phyloP scores from a whole-genome alignment of 2,888 invertebrate species.

The Amblyjoppa fuscipennis region DNA sequence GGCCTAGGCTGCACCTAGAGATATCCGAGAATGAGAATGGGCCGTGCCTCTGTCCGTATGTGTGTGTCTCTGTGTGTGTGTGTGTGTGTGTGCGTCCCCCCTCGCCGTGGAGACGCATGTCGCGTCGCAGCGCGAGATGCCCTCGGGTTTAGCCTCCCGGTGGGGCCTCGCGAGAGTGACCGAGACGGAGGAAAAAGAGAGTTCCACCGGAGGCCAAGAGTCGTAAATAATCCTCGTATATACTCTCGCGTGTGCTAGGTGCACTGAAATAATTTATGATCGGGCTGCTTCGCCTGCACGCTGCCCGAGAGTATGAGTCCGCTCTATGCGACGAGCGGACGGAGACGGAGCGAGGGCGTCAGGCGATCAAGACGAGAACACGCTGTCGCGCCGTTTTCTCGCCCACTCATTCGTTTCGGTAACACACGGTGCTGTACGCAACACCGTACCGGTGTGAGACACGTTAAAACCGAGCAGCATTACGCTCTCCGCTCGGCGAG shows the following conservation, averaged over 20 bases:
- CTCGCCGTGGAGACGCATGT: background rate
- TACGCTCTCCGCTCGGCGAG: background rate
- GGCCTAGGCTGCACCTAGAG: constrained; percentile 54
- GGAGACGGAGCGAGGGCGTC: background rate
- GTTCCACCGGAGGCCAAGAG: constrained; percentile 61
- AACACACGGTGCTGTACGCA: constrained; percentile 1
- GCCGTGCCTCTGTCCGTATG: background rate
- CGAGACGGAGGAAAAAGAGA: constrained; percentile 50
- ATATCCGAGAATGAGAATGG: constrained; percentile 21
- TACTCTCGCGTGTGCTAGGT: constrained; percentile 71
- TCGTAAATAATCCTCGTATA: constrained; percentile 75
- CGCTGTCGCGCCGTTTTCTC: constrained; percentile 42
- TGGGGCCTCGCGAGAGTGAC: constrained; percentile 43
- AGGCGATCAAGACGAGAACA: background rate
- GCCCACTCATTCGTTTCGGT: constrained; percentile 48
- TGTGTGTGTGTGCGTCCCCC: background rate
- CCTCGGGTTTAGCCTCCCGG: background rate
- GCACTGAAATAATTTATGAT: constrained; percentile 78
- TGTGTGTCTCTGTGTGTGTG: background rate
- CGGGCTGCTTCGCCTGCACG: constrained; percentile 67
- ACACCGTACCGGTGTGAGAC: constrained; percentile 12
- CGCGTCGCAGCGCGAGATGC: constrained; percentile 3
- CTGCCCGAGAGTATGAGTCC: constrained; percentile 15
- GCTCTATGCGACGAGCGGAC: background rate
- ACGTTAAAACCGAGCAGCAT: constrained; percentile 5